Conservation (phyloP, 2,113 vertebrate genomes). For the Halcyon malimbica region DNA sequence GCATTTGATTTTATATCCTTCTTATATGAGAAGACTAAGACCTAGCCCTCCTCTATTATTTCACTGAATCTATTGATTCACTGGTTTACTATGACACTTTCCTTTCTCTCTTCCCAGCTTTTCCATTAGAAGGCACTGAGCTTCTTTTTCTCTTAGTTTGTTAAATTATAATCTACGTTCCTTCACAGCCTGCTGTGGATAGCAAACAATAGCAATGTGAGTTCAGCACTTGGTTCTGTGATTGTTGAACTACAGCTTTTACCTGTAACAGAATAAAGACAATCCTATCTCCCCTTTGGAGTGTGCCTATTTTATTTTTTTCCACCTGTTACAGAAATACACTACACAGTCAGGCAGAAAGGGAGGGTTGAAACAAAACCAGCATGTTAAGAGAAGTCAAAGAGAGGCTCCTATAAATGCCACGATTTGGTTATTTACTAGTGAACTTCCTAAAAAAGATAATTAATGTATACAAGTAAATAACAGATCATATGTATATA, state of each 20-base stretch:
- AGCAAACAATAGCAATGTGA: not conserved
- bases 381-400: not conserved
- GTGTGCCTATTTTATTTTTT: not conserved
- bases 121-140: not conserved
- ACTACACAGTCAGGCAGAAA: not conserved
- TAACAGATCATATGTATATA: not conserved
- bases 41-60: not conserved
- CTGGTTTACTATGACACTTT: not conserved
- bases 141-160: not conserved
- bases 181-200: not conserved
- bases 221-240: not conserved
- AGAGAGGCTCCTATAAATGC: not conserved
- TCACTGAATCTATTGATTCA: not conserved
- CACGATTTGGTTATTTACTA: not conserved
- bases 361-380: not conserved
- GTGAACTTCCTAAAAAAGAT: not conserved
- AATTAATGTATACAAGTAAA: not conserved
- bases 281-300: not conserved
- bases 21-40: not conserved
- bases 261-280: not conserved
- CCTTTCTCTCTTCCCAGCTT: not conserved
- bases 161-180: not conserved
- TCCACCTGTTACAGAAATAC: not conserved
- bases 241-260: not conserved
- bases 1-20: not conserved